Base-by-base conservation (phyloP, 2,113 vertebrate species). In the Merops nubicus region DNA sequence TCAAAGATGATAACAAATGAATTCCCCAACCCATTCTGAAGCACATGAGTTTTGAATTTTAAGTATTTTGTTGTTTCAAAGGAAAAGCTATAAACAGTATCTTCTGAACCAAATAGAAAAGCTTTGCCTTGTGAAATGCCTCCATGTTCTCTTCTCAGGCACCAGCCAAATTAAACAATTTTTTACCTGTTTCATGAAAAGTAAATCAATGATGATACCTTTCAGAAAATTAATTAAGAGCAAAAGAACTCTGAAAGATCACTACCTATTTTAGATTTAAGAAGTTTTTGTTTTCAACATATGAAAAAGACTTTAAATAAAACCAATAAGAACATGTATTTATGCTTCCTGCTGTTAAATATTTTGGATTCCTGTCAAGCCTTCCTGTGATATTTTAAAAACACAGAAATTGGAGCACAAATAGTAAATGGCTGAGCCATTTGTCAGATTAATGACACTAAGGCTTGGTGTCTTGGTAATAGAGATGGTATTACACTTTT, bases 1-100 rank as follows among this genome's bases (percentile, higher is more conserved):
- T 89, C 6, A 21, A 96, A 95, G 31, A 74, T 0, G 4, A 88
- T 82, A 93, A 77, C 60, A 87, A 95, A 95, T 69, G 50, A 95
- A 96, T 92, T 91, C 91, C 67, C 85, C 88, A 70, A 68, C 19
- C 40, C 34, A 62, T 67, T 59, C 45, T 26, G 64, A 75, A 89
- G 57, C 11, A n/a, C 21, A 36, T 29, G 64, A 63, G 69, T 17
- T 62, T 63, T 76, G 95, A 88, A 96, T 97, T 81, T 94, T 80
- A 97, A 96, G 48, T 57, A 54, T 68, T 89, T 78, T 83, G n/a
- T 85, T 93, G 63, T 79, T 93, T 84, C 77, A 73, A 89, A 33
- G 28, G n/a, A 84, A 42, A 31, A 42, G 43, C 6, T 59, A 50
- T n/a, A 76, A 74, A 69, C 31, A 78, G 38, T 68, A 72, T 54